These are phyloP conservation scores for Panulirus ornatus DNA, from an alignment of 1,140 invertebrate species.

Conservation along the genomic window DNA sequence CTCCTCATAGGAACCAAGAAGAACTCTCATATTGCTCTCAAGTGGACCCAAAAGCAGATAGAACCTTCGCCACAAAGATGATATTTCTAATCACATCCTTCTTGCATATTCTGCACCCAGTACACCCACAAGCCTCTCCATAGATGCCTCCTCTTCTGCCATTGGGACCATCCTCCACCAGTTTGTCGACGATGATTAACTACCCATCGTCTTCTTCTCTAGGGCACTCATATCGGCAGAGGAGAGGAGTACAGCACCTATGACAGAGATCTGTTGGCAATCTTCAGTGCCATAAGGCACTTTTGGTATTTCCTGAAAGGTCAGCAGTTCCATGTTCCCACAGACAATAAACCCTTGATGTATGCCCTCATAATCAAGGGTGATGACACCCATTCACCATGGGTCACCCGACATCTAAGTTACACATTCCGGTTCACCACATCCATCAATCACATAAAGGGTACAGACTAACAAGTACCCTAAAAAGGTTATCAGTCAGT, in stretches of 20 bases:
- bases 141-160: background rate
- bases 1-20: background rate
- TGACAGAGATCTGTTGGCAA: background rate
- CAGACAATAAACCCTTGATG: too few species aligned
- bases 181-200: background rate
- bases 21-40: background rate
- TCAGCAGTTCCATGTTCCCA: too few species aligned
- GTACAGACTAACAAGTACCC: background rate
- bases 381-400: too few species aligned
- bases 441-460: background rate
- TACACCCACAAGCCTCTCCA: background rate
- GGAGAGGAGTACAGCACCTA: slow-evolving; percentile 4
- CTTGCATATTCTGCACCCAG: background rate
- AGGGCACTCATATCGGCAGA: background rate
- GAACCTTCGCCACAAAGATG: background rate
- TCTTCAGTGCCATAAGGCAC: background rate
- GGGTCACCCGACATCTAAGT: background rate
- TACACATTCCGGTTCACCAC: background rate
- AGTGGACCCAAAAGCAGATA: background rate
- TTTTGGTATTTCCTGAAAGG: background rate
- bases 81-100: background rate
- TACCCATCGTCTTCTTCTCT: background rate
- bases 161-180: background rate
- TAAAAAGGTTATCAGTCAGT: background rate
- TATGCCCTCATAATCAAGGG: too few species aligned